A percentile compares a stretch with the other conserved stretches of the same genome.
Evolutionary conservation across 2,888 invertebrate genomes (phyloP).

Genomic region (Euplexia lucipara): DNA sequence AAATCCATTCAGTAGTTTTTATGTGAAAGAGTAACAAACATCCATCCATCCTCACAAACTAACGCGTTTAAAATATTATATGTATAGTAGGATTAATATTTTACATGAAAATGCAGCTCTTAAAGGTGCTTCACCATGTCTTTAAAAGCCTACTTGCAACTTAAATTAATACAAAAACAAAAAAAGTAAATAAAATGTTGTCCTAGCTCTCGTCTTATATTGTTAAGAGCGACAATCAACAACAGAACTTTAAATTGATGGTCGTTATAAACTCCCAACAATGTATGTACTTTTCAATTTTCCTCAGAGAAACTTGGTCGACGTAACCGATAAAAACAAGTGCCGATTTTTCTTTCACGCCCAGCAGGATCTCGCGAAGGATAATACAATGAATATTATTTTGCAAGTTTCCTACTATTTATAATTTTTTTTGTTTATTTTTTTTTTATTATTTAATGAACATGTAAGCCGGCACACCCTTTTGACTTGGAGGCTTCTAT

Average conservation of each 20-base stretch:
- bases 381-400: conserved; percentile 24
- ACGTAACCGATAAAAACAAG: conserved; percentile 40
- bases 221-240: conserved; percentile 25
- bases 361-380: conserved; percentile 1
- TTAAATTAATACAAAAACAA: neutral
- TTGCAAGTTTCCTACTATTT: neutral
- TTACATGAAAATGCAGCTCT: too few species aligned
- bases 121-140: too few species aligned
- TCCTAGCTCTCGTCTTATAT: neutral
- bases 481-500: too few species aligned
- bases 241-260: conserved; percentile 31
- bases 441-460: too few species aligned
- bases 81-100: too few species aligned
- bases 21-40: too few species aligned
- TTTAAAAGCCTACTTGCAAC: too few species aligned
- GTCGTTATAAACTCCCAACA: conserved; percentile 37
- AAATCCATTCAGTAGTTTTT: too few species aligned
- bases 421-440: too few species aligned
- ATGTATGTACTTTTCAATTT: conserved; percentile 51
- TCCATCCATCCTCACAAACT: too few species aligned
- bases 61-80: too few species aligned
- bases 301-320: conserved; percentile 43
- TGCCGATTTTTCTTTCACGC: conserved; percentile 37
- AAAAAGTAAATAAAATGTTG: neutral
- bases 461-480: too few species aligned